Evolutionary conservation across 2,113 vertebrate species (phyloP).

Genomic region (Nannospalax galili): DNA sequence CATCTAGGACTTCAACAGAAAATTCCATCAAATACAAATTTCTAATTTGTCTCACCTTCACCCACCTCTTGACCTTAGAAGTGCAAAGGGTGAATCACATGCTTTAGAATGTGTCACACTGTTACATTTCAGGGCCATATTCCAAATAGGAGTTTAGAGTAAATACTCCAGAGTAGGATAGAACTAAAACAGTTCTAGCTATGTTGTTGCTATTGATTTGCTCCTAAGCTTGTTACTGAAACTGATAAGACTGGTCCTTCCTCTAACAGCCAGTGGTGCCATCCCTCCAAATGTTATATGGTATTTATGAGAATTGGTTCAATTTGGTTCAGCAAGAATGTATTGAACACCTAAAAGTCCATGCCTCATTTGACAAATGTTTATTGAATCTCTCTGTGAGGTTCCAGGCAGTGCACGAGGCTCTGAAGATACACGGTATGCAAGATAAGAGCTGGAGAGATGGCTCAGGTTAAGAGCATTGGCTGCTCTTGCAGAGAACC

Average conservation of each 20-base stretch:
- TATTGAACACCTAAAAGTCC: neutral
- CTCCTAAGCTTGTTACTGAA: neutral
- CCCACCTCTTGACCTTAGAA: neutral
- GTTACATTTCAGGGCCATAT: conserved; percentile 20
- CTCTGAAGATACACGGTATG: neutral
- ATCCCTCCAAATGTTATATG: rapidly evolving
- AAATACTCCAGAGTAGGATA: neutral
- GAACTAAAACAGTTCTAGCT: conserved; percentile 31
- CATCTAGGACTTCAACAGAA: neutral
- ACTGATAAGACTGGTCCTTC: neutral
- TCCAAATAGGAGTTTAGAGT: conserved; percentile 40
- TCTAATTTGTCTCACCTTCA: neutral
- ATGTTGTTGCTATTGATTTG: neutral
- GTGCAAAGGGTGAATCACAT: conserved; percentile 22
- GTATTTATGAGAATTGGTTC: neutral
- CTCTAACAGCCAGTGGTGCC: neutral
- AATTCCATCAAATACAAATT: neutral
- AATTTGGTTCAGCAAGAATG: neutral
- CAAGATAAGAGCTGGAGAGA: no score
- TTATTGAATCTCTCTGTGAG: neutral
- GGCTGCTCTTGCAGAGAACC: no score
- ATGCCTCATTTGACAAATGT: neutral
- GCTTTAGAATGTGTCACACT: neutral
- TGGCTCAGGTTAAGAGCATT: no score
- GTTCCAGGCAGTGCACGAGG: neutral